Base-by-base conservation (phyloP, 1,140 invertebrate genomes). In the Achroia grisella region DNA sequence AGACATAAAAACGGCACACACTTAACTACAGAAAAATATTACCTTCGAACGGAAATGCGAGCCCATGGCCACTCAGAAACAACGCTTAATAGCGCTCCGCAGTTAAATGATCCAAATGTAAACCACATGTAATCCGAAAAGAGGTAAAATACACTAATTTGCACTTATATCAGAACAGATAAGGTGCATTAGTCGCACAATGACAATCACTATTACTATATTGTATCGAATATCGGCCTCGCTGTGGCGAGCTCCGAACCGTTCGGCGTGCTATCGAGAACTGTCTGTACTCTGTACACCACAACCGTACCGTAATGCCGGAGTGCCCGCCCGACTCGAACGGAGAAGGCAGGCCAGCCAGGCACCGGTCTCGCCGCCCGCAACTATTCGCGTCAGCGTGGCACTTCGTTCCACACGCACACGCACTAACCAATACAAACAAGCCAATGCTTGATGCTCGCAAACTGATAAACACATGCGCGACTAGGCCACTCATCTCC, bases 301-400 rank as follows among this genome's bases (percentile, higher is more conserved):
- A 40, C 29, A 56, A 53, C 54, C 63, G 48, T 53, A 42, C 60
- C 50, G 56, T 56, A 47, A 49, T 47, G 48, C 52, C 51, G 48
- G 45, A 47, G 40, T 44, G 36, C 45, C 39, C 43, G 44, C 44
- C 46, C 13, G 15, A 37, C 17, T 34, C 5, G 37, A 32, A 34
- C 23, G 33, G 17, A 35, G 27, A n/a, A n/a, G 39, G 27, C 45
- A 40, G 39, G 17, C 17, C 10, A n/a, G 39, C 17, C 45, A 40
- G 39, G 17, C 17, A 23, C 2, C 17, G 6, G 17, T 23, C 17
- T 2, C 17, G 23, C 27, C 43, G 57, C 68, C 61, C 70, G 66
- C 70, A 71, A 64, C 62, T 74, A 77, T 80, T 77, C 74, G 74
- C 79, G 76, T 81, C 75, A 79, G 75, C 74, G 74, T 77, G 76